Evolutionary conservation across 2,113 vertebrate species (phyloP).

Genomic region (Macrotus californicus): DNA sequence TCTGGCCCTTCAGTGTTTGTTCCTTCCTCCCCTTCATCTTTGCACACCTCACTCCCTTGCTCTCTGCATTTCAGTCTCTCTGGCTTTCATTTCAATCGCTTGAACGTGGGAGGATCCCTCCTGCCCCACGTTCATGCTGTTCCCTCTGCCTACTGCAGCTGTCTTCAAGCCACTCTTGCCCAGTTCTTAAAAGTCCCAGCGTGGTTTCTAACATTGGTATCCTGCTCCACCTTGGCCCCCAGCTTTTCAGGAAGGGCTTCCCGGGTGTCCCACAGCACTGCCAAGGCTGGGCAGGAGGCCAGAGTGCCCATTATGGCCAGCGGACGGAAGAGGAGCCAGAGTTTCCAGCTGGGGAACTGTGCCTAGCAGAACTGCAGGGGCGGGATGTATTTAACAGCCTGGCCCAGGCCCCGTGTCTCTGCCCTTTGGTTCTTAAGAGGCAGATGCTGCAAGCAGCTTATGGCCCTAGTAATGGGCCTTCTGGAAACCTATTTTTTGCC

Average conservation of each 20-base stretch:
- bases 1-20: not conserved
- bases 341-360: not conserved
- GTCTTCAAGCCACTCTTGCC: not conserved
- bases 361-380: not conserved
- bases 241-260: conserved; percentile 51
- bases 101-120: not conserved
- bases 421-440: not conserved
- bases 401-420: not conserved
- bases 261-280: not conserved
- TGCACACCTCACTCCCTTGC: not conserved
- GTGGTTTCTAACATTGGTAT: conserved; percentile 32
- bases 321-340: not conserved
- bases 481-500: not conserved
- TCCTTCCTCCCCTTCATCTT: not conserved
- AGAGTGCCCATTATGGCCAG: not conserved
- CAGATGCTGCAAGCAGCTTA: not conserved
- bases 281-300: conserved; percentile 57
- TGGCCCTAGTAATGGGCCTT: not conserved
- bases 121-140: not conserved
- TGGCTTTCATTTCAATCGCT: not conserved
- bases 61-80: not conserved
- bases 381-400: not conserved
- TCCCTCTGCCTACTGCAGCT: not conserved
- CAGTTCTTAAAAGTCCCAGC: conserved; percentile 17
- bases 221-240: not conserved